Evolutionary conservation across 2,888 invertebrate genomes (phyloP), one percentile per base, ranked within the genome.

Genomic region (Drosophila neoperkinsi): DNA sequence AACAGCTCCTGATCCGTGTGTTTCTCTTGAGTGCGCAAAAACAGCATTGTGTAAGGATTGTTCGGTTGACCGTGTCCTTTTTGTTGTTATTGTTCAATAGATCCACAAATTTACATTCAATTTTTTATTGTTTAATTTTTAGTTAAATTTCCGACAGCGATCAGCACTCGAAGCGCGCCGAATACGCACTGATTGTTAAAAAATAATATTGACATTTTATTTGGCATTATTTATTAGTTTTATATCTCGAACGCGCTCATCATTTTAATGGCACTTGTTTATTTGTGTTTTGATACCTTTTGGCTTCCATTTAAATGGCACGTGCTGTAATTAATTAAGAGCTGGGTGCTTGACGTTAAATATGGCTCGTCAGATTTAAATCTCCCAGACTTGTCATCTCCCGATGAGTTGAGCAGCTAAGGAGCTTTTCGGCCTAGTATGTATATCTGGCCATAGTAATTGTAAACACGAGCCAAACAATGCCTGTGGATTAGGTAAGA

Each of bases 1-100:
- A 88, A 77, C 46, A 64, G 59, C 61, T 92, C 79, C 52, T 88
- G 85, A 5, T 69, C 70, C 10, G 91, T 82, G 51, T 84, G 79
- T 9, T 84, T 75, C 34, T 82, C 85, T 34, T 74, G 71, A 10
- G 69, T 70, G 68, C 80, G 71, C 11, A 80, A 65, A 51, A 91
- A 88, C 34, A 90, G 64, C 82, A 82, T 88, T 30, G 62, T 30
- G 64, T 70, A 33, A 10, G 50, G 9, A 4, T n/a, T 18, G 28
- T 10, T 63, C 18, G n/a, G 21, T 21, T 36, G 41, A 18, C 46
- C 31, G n/a, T 58, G 16, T 49, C 49, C 56, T 16, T 43, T 21
- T 10, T 58, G 55, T 3, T 28, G 18, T 7, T 6, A 28, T 34
- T 28, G 18, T 7, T 11, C 3, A 55, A 56, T n/a, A 57, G 31